These are phyloP conservation scores for Gila robusta DNA, from an alignment of 2,797 vertebrate species.

Conservation along the genomic window DNA sequence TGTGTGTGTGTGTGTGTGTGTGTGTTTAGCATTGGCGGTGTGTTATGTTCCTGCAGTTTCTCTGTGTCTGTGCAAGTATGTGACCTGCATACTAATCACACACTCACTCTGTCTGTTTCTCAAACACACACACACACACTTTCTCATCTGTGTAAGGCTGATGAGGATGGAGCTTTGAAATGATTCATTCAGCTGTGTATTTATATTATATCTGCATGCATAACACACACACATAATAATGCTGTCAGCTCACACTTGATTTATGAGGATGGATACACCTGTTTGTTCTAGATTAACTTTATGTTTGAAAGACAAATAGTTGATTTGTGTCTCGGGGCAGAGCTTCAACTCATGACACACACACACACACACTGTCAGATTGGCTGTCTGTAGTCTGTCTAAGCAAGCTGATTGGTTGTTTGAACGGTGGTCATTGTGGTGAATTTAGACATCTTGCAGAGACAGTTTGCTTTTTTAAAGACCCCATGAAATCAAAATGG, in stretches of 20 bases:
- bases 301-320: not conserved
- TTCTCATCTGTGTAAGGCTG: not conserved
- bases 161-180: constrained; percentile 3
- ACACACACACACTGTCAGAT: not conserved
- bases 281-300: not conserved
- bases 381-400: not conserved
- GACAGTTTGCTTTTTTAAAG: not conserved
- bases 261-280: not conserved
- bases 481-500: not conserved
- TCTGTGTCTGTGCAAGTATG: constrained; percentile 38
- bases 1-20: constrained; percentile 43
- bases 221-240: not conserved
- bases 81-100: constrained; percentile 55
- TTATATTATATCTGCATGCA: not conserved
- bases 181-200: not conserved
- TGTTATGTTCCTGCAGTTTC: constrained; percentile 30
- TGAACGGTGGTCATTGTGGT: not conserved
- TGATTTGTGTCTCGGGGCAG: not conserved
- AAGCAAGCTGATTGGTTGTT: not conserved
- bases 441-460: not conserved
- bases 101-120: not conserved
- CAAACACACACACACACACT: constrained; percentile 7
- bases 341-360: not conserved
- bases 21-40: constrained; percentile 29
- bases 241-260: not conserved